A percentile compares a stretch with the other conserved stretches of the same genome.
Conservation (phyloP, 92 coral and sea anemone species). For the Heliopora coerulea region DNA sequence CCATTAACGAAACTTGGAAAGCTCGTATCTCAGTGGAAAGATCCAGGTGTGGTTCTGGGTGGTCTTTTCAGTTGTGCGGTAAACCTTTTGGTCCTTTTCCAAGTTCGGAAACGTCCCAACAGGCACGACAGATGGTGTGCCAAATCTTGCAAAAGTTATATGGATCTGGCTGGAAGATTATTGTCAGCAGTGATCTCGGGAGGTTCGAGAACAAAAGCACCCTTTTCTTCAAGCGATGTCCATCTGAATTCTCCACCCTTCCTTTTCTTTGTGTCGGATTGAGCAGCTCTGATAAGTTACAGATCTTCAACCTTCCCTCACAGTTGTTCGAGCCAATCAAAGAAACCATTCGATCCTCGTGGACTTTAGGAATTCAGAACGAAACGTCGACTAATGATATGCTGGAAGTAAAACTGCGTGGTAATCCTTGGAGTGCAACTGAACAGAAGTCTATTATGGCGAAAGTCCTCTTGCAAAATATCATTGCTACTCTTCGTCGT, state of each 20-base stretch:
- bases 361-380: slow-evolving; percentile 56
- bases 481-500: slow-evolving; percentile 40
- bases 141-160: slow-evolving; percentile 51
- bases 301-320: slow-evolving; percentile 54
- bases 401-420: slow-evolving; percentile 46
- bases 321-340: slow-evolving; percentile 47
- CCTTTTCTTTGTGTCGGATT: slow-evolving; percentile 61
- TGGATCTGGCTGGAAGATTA: slow-evolving; percentile 56
- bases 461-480: slow-evolving; percentile 43
- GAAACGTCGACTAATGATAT: slow-evolving; percentile 37
- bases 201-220: slow-evolving; percentile 43
- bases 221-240: slow-evolving; percentile 49
- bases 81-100: slow-evolving; percentile 5
- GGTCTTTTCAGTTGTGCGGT: slow-evolving; percentile 45
- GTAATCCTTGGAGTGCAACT: slow-evolving; percentile 57
- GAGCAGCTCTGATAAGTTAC: slow-evolving; percentile 57
- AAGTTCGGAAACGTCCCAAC: slow-evolving; percentile 14
- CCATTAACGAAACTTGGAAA: slow-evolving; percentile 48
- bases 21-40: slow-evolving; percentile 51
- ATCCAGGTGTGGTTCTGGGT: slow-evolving; percentile 42
- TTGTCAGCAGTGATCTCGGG: slow-evolving; percentile 42
- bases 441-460: slow-evolving; percentile 50
- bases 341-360: slow-evolving; percentile 37
- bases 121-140: slow-evolving; percentile 50
- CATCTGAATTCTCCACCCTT: slow-evolving; percentile 7